These are phyloP conservation scores for Gymnarchus niloticus DNA, from an alignment of 2,113 vertebrate genomes.

Conservation along the genomic window DNA sequence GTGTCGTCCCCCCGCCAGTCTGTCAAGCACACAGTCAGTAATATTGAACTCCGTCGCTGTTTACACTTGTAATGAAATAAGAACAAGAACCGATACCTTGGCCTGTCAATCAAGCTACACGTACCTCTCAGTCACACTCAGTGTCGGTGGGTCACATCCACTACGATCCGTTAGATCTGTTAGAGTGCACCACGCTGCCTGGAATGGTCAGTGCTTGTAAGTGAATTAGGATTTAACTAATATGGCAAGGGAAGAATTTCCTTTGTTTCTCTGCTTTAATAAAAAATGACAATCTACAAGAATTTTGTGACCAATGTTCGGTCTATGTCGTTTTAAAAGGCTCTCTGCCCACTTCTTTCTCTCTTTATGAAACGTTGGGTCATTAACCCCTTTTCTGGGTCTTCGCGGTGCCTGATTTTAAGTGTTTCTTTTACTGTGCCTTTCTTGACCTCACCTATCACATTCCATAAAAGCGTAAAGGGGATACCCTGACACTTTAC, in stretches of 20 bases:
- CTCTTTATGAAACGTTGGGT: slow-evolving; percentile 36
- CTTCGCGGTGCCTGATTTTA: slow-evolving; percentile 54
- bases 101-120: slow-evolving; percentile 25
- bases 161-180: neutral
- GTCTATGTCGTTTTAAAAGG: slow-evolving; percentile 33
- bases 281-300: slow-evolving; percentile 13
- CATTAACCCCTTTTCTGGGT: slow-evolving; percentile 47
- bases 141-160: slow-evolving; percentile 16
- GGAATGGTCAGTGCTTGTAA: slow-evolving; percentile 23
- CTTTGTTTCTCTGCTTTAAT: slow-evolving; percentile 13
- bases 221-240: slow-evolving; percentile 26
- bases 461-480: slow-evolving; percentile 52
- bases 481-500: slow-evolving; percentile 60
- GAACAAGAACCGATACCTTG: slow-evolving; percentile 17
- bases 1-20: neutral
- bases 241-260: too few species aligned
- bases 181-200: neutral
- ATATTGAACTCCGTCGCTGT: slow-evolving; percentile 15
- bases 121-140: slow-evolving; percentile 9
- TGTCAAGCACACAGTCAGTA: neutral
- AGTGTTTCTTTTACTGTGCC: slow-evolving; percentile 58
- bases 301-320: neutral
- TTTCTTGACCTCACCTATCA: slow-evolving; percentile 54
- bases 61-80: slow-evolving; percentile 20
- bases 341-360: slow-evolving; percentile 25